A percentile compares a stretch with the other conserved stretches of the same genome.
phyloP scores from a whole-genome alignment of 2,797 vertebrate genomes.

The Austrolebias charrua region DNA sequence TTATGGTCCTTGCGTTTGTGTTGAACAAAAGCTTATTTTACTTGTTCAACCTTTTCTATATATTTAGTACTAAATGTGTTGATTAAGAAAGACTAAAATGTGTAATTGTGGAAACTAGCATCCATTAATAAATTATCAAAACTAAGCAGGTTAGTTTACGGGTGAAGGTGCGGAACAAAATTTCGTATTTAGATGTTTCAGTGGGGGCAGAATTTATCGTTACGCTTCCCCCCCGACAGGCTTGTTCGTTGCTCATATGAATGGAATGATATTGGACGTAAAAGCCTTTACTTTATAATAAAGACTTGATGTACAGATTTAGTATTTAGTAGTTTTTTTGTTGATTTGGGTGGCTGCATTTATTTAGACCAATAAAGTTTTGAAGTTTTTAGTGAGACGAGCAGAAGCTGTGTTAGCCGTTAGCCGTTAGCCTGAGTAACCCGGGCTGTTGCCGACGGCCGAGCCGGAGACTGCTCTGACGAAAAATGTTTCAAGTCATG shows the following conservation, averaged over 20 bases:
- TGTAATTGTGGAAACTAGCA: too few species aligned
- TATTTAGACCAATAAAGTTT: neutral
- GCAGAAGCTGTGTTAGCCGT: slow-evolving; percentile 44
- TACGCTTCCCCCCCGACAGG: slow-evolving; percentile 21
- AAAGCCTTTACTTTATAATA: slow-evolving; percentile 44
- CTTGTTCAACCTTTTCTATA: too few species aligned
- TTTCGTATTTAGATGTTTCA: slow-evolving; percentile 28
- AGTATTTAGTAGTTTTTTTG: slow-evolving; percentile 18
- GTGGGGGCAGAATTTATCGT: slow-evolving; percentile 21
- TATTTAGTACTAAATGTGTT: too few species aligned
- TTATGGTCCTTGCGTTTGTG: too few species aligned
- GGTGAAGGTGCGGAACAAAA: slow-evolving; percentile 45
- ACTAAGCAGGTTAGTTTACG: too few species aligned
- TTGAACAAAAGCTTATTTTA: too few species aligned
- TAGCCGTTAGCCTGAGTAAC: slow-evolving; percentile 42
- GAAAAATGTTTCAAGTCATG: slow-evolving; percentile 73
- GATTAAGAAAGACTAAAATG: too few species aligned
- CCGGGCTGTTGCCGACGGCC: slow-evolving; percentile 36
- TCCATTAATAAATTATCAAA: too few species aligned
- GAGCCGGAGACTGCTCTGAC: slow-evolving; percentile 17
- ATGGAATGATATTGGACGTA: slow-evolving; percentile 58
- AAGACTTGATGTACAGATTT: slow-evolving; percentile 30
- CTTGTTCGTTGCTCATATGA: slow-evolving; percentile 50
- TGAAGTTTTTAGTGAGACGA: slow-evolving; percentile 15
- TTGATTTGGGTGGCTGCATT: slow-evolving; percentile 11